Evolutionary conservation across 2,113 vertebrate genomes (phyloP), one percentile per base, ranked within the genome.

Genomic region (Hiodon alosoides): DNA sequence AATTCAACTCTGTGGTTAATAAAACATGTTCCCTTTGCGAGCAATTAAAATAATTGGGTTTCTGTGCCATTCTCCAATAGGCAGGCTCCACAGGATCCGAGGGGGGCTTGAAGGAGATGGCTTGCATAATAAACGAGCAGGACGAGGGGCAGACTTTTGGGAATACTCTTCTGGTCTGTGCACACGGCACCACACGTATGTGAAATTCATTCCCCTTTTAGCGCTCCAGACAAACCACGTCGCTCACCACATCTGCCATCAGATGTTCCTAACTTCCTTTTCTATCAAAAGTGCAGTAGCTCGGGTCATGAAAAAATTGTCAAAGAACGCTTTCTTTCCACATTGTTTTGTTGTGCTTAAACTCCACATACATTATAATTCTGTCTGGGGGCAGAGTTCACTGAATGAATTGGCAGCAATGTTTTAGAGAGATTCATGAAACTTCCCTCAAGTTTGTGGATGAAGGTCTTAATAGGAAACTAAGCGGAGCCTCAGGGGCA

Each of bases 401-500:
- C 5, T 61, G 51, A 51, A 77, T 69, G 74, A 75, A 76, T 62
- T 77, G 64, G 58, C 64, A 58, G 60, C n/a, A 62, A 50, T 50
- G 67, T 64, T 48, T 6, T 47, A 70, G 50, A 69, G 50, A 59
- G 59, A 76, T 61, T 61, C 74, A n/a, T 47, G 61, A 52, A 47
- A 46, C 48, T 60, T 71, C 57, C 50, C 57, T 31, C 31, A 31
- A 53, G 11, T 46, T 60, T 52, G 51, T 16, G 9, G 64, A 53
- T 31, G 4, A 11, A 46, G 61, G 57, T 47, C 57, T 6, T 61
- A 14, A 60, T 72, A 59, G 50, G 47, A 4, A 72, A 57, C 16
- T 54, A 60, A 71, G 70, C 57, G 31, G 10, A 5, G 55, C 70
- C 69, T 60, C 31, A 72, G 47, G 47, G 54, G 65, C 65, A 50